phyloP scores from a whole-genome alignment of 2,113 vertebrate species.

The Hydrochoerus hydrochaeris region DNA sequence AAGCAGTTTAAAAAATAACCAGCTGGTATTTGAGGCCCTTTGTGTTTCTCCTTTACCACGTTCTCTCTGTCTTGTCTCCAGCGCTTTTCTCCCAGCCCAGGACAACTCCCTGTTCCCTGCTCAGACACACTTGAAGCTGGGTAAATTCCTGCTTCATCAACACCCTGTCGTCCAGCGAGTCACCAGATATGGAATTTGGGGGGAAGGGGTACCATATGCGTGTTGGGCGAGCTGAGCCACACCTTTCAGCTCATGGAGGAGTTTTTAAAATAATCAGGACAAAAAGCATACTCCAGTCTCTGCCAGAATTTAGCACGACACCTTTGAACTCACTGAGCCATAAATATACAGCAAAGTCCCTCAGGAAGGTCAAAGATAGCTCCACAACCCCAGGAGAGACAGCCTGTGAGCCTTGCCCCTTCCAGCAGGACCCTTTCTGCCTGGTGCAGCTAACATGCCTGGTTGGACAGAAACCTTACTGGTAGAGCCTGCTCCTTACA shows the following conservation, averaged over 20 bases:
- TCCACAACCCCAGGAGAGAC: background rate
- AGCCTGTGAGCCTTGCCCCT: background rate
- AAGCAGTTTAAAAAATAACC: slow-evolving; percentile 12
- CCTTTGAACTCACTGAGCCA: background rate
- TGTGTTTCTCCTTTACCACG: background rate
- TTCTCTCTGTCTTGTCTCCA: background rate
- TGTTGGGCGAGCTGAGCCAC: background rate
- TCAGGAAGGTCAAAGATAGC: background rate
- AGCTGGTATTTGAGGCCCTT: background rate
- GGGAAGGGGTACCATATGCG: background rate
- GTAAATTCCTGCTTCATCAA: background rate
- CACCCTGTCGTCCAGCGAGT: background rate
- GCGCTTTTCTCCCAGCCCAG: background rate
- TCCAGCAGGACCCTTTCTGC: background rate
- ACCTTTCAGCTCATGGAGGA: background rate
- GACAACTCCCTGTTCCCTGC: background rate
- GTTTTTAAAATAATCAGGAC: background rate
- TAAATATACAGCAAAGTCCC: slow-evolving; percentile 1
- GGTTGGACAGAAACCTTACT: background rate
- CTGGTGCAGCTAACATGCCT: background rate
- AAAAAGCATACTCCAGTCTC: background rate
- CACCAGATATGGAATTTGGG: background rate
- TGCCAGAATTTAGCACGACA: background rate
- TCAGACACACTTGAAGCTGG: background rate
- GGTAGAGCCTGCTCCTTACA: background rate